Base-by-base conservation (phyloP, 2,113 vertebrate genomes). In the Solenodon paradoxus region DNA sequence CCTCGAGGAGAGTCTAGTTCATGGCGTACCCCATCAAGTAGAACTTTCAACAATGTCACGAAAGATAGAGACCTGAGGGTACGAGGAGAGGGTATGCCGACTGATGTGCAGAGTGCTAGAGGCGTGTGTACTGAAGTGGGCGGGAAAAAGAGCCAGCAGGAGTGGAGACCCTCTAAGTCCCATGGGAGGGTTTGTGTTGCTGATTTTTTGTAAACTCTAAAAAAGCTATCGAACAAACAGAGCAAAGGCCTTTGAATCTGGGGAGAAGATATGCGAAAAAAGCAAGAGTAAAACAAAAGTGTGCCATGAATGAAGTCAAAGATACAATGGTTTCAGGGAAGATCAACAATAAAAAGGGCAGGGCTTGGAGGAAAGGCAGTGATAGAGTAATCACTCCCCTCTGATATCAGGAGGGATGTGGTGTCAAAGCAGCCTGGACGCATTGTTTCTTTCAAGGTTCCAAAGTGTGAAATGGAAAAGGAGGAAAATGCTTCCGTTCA, bases 251-350 rank as follows among this genome's bases (percentile, higher is more conserved):
- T 59, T 40, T 64, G 35, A 35, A 86, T 61, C 47, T 87, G 35
- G 17, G 35, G 15, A 89, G 42, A 55, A 80, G 45, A 32, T 53
- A 78, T 16, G 6, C 57, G 24, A 95, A 30, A 49, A 92, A 74
- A 92, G n/a, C 11, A 82, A 51, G 32, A 59, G 35, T 10, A 49
- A 75, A 16, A 26, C 40, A 87, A 94, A 85, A 88, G 30, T 12
- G 47, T n/a, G 68, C 42, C 55, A 68, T 49, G 83, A 91, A 81
- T 55, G 12, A 38, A 90, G 82, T 17, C n/a, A 72, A 71, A 89
- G 35, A 59, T 75, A 78, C 77, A 59, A 94, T 94, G 64, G 64
- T 32, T 77, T 91, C 86, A 49, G 64, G 63, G 49, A 87, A 77
- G 80, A 94, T 47, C 55, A 88, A 71, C 87, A 77, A 59, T n/a